Conservation (phyloP, 2,797 vertebrate genomes). For the Sebastes iracundus region DNA sequence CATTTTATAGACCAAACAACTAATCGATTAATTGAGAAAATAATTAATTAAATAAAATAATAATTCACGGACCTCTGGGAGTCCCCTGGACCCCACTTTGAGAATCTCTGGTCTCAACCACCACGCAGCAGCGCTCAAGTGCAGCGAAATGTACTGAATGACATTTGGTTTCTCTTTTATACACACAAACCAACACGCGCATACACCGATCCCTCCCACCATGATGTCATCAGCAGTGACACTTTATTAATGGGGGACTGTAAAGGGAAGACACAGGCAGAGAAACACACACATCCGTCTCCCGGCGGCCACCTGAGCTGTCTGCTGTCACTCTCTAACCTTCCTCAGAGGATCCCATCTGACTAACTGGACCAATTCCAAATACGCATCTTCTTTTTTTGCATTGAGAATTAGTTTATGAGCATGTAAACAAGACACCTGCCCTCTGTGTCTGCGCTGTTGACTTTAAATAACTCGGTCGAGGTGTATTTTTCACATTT, state of each 20-base stretch:
- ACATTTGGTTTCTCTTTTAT: constrained; percentile 36
- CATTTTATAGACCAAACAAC: too few species aligned
- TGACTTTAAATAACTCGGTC: neutral
- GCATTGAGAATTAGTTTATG: neutral
- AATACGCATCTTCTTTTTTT: neutral
- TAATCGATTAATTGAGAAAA: too few species aligned
- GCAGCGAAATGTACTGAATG: constrained; percentile 16
- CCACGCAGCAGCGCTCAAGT: neutral
- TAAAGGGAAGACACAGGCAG: constrained; percentile 51
- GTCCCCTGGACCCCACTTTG: too few species aligned
- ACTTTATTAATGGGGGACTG: constrained; percentile 61
- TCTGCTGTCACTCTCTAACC: constrained; percentile 42
- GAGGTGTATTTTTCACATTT: neutral
- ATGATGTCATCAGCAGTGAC: constrained; percentile 70
- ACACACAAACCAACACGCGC: constrained; percentile 12
- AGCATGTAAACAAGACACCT: constrained; percentile 16
- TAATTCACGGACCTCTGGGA: too few species aligned
- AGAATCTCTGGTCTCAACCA: neutral
- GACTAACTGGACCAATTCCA: neutral
- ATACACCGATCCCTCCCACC: neutral
- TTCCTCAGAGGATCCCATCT: neutral
- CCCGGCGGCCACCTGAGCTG: constrained; percentile 34
- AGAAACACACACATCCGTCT: constrained; percentile 42
- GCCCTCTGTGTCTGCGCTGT: constrained; percentile 1
- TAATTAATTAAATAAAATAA: too few species aligned